These are phyloP conservation scores for Eupelmus urozonus DNA, from an alignment of 2,888 invertebrate species.

Conservation along the genomic window DNA sequence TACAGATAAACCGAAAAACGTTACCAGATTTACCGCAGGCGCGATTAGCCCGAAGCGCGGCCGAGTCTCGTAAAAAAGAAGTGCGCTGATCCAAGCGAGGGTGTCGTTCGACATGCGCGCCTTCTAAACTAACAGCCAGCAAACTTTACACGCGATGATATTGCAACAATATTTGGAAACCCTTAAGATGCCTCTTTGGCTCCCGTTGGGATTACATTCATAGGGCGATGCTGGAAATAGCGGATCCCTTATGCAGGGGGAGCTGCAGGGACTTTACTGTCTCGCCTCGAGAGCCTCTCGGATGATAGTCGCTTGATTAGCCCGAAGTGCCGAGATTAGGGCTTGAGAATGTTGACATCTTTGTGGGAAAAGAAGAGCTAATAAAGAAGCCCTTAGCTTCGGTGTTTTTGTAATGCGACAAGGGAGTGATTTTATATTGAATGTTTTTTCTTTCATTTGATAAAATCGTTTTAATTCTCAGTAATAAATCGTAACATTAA, in stretches of 20 bases:
- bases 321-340: slow-evolving; percentile 57
- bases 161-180: slow-evolving; percentile 71
- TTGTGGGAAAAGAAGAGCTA: slow-evolving; percentile 38
- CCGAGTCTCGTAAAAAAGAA: slow-evolving; percentile 65
- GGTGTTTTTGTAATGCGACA: neutral
- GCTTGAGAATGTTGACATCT: slow-evolving; percentile 52
- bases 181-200: slow-evolving; percentile 66
- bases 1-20: no score
- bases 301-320: slow-evolving; percentile 55
- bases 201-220: slow-evolving; percentile 62
- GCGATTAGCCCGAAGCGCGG: no score
- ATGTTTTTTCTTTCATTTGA: no score
- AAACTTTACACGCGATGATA: slow-evolving; percentile 49
- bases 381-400: slow-evolving; percentile 30
- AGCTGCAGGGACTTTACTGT: slow-evolving; percentile 38
- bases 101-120: slow-evolving; percentile 73
- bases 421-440: no score
- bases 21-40: no score
- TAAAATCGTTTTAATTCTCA: no score
- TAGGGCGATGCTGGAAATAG: no score
- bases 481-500: no score
- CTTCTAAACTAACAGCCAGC: slow-evolving; percentile 49
- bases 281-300: slow-evolving; percentile 41
- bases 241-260: slow-evolving; percentile 34
- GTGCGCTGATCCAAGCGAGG: slow-evolving; percentile 70